Evolutionary conservation across 2,113 vertebrate genomes (phyloP), one percentile per base, ranked within the genome.

Genomic region (Megaleporinus macrocephalus): DNA sequence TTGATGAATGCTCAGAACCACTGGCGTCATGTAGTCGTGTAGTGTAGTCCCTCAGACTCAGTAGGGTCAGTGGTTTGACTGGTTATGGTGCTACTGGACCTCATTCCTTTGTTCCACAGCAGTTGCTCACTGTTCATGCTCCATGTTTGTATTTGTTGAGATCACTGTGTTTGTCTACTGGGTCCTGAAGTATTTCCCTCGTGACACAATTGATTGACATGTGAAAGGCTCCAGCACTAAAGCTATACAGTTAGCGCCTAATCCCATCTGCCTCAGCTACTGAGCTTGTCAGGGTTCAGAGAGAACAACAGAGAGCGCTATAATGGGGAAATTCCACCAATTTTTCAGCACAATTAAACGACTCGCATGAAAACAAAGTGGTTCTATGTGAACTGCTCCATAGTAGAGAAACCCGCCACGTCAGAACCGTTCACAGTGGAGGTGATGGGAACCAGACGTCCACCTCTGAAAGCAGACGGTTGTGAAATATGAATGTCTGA

Each of bases 221-320:
- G 65, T 59, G 73, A 74, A 79, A 80, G 4, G 11, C 10, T 57
- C 51, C 51, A 16, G n/a, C 14, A 70, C 30, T 77, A 47, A 29
- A 76, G 68, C 82, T n/a, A 26, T 33, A n/a, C 36, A 63, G 51
- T 29, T 7, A 7, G 29, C 15, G 9, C 2, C 30, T 61, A 41
- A 13, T 71, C 74, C 41, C 30, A 44, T 71, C 36, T 22, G 74
- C 47, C 61, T 44, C 36, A 63, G 41, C 77, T n/a, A 7, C 59
- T 62, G 80, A 80, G 81, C 83, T 92, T 92, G 89, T 86, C 83
- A 89, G 86, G 87, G 88, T 90, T 89, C 89, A 18, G 78, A 79
- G 79, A 92, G 86, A 9, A 92, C 90, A 91, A 90, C 89, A 80
- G 73, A 10, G 41, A 9, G 41, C 5, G 1, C 9, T 44, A 44